Percentiles rank a stretch among this genome's conserved stretches.
Evolutionary conservation across 2,797 vertebrate genomes (phyloP).

Genomic region (Coregonus sp.): DNA sequence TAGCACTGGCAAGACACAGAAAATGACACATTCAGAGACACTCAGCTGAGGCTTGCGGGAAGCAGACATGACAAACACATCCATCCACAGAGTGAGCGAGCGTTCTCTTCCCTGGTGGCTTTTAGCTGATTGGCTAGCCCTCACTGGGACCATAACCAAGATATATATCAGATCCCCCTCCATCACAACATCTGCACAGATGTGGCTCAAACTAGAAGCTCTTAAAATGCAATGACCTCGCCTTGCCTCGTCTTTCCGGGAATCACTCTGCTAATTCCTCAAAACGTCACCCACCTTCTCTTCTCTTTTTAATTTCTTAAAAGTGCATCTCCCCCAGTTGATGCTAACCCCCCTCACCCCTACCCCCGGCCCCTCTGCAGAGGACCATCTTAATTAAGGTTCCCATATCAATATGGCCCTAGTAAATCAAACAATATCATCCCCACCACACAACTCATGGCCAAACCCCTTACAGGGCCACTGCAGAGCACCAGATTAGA

Average conservation of each 20-base stretch:
- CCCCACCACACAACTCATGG: constrained; percentile 23
- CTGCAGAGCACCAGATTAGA: background rate
- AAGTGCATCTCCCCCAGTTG: constrained; percentile 37
- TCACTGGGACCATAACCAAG: background rate
- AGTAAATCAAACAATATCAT: constrained; percentile 47
- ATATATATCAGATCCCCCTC: constrained; percentile 19
- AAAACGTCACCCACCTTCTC: constrained; percentile 11
- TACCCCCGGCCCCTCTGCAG: constrained; percentile 12
- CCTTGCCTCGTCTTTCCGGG: constrained; percentile 45
- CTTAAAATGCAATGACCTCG: constrained; percentile 46
- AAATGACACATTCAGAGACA: background rate
- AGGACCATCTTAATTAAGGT: constrained; percentile 58
- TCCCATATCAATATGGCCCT: constrained; percentile 38
- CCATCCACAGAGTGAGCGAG: background rate
- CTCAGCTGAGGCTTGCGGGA: background rate
- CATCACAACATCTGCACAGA: constrained; percentile 50
- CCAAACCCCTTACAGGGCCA: background rate
- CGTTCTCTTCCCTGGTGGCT: constrained; percentile 20
- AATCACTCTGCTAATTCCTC: constrained; percentile 62
- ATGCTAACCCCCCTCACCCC: constrained; percentile 15
- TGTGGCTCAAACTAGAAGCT: constrained; percentile 21
- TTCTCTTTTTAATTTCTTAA: constrained; percentile 59
- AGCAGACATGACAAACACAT: background rate
- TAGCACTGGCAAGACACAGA: background rate
- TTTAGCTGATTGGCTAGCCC: constrained; percentile 61